Evolutionary conservation across 2,113 vertebrate species (phyloP).

Genomic region (Mola mola): DNA sequence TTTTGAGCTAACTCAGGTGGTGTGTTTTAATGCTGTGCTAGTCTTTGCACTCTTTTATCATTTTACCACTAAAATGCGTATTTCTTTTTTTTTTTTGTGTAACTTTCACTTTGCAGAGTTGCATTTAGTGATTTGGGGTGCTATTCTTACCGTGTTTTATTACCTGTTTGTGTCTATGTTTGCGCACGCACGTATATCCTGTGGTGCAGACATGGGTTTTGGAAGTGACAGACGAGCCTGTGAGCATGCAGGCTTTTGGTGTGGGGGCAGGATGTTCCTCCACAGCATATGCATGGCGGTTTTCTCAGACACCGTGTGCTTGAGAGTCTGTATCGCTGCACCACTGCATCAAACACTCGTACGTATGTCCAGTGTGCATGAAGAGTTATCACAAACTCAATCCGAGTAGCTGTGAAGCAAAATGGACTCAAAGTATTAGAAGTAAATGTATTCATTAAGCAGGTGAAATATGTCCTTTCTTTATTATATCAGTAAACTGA

Average conservation of each 20-base stretch:
- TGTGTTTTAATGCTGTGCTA: conserved; percentile 9
- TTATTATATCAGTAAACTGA: no score
- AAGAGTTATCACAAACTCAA: not conserved
- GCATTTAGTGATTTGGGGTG: conserved; percentile 11
- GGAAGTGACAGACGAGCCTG: conserved; percentile 71
- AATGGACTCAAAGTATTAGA: not conserved
- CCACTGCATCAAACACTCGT: conserved; percentile 20
- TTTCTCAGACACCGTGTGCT: conserved; percentile 29
- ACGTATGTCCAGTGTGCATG: not conserved
- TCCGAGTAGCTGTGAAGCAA: not conserved
- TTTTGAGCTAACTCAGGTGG: conserved; percentile 57
- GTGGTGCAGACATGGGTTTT: conserved; percentile 76
- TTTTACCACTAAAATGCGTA: no score
- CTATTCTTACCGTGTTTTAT: conserved; percentile 37
- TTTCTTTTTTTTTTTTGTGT: not conserved
- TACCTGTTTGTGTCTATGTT: conserved; percentile 51
- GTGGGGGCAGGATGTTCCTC: conserved; percentile 68
- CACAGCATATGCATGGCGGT: conserved; percentile 63
- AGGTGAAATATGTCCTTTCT: no score
- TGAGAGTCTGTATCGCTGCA: conserved; percentile 41
- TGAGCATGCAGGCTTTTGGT: conserved; percentile 47
- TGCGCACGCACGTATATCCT: conserved; percentile 59
- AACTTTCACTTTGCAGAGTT: conserved; percentile 11
- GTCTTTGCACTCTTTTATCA: not conserved
- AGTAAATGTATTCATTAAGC: no score